Evolutionary conservation across 2,113 vertebrate genomes (phyloP).

Genomic region (Heloderma charlesbogerti): DNA sequence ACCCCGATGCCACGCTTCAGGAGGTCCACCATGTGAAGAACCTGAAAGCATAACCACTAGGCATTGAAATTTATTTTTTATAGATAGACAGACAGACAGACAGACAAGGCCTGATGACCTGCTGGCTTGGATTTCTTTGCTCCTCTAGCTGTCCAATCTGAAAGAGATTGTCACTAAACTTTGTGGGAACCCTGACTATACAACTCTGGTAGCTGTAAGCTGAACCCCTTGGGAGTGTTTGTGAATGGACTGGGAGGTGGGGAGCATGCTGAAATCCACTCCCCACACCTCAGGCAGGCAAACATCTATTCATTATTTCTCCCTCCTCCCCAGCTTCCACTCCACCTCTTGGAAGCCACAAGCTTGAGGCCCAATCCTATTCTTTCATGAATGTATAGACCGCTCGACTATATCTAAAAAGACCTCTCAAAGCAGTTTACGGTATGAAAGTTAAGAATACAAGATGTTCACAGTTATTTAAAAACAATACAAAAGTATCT

Average conservation of each 20-base stretch:
- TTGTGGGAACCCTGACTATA: not conserved
- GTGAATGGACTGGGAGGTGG: no score
- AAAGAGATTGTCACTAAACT: not conserved
- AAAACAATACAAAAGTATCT: no score
- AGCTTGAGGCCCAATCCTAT: not conserved
- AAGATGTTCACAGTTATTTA: no score
- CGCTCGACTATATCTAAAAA: no score
- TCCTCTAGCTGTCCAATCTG: not conserved
- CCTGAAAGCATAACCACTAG: slow-evolving; percentile 66
- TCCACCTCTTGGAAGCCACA: not conserved
- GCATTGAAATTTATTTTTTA: no score
- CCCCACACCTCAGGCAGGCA: no score
- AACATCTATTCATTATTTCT: not conserved
- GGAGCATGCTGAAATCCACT: not conserved
- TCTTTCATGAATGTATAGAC: no score
- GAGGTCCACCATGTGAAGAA: slow-evolving; percentile 87
- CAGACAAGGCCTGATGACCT: fast-evolving
- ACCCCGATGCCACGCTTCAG: slow-evolving; percentile 89
- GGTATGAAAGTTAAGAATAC: no score
- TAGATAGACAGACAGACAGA: no score
- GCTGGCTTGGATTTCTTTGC: not conserved
- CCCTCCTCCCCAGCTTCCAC: not conserved
- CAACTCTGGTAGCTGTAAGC: not conserved
- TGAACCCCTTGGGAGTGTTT: no score
- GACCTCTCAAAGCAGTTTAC: no score